phyloP scores from a whole-genome alignment of 2,797 vertebrate genomes.

The Scomberomorus guttatus region DNA sequence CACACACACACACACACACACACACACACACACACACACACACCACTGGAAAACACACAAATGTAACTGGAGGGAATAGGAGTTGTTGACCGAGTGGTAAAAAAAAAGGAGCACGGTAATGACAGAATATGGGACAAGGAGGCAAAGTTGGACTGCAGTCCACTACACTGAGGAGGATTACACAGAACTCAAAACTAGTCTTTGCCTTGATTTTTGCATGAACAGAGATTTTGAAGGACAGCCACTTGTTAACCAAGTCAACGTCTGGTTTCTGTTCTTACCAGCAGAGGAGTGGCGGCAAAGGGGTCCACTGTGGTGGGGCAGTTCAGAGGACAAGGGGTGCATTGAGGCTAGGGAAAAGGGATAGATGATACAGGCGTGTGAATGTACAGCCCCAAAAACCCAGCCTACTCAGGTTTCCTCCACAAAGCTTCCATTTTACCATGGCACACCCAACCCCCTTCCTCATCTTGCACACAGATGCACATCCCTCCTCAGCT shows the following conservation, averaged over 20 bases:
- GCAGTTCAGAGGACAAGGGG: conserved; percentile 71
- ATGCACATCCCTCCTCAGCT: conserved; percentile 49
- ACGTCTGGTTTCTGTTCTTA: conserved; percentile 34
- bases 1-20: too few species aligned
- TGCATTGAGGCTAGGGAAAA: conserved; percentile 65
- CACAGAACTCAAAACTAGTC: neutral
- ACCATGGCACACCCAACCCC: conserved; percentile 56
- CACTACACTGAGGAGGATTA: neutral
- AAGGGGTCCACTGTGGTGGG: conserved; percentile 39
- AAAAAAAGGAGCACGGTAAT: conserved; percentile 2
- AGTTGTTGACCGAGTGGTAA: conserved; percentile 22
- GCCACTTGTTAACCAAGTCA: conserved; percentile 2
- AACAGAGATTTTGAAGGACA: conserved; percentile 7
- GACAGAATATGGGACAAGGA: neutral
- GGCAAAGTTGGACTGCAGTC: neutral
- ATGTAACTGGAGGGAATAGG: conserved; percentile 3
- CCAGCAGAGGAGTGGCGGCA: conserved; percentile 37
- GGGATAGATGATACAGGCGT: conserved; percentile 75
- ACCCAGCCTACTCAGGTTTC: conserved; percentile 71
- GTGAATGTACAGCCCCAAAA: conserved; percentile 72
- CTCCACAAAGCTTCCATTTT: conserved; percentile 80
- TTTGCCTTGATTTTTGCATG: conserved; percentile 2
- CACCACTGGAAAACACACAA: conserved; percentile 25
- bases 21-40: conserved; percentile 25
- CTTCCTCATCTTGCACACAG: conserved; percentile 62